phyloP scores from a whole-genome alignment of 2,888 invertebrate species.

The Mylabris sibirica region DNA sequence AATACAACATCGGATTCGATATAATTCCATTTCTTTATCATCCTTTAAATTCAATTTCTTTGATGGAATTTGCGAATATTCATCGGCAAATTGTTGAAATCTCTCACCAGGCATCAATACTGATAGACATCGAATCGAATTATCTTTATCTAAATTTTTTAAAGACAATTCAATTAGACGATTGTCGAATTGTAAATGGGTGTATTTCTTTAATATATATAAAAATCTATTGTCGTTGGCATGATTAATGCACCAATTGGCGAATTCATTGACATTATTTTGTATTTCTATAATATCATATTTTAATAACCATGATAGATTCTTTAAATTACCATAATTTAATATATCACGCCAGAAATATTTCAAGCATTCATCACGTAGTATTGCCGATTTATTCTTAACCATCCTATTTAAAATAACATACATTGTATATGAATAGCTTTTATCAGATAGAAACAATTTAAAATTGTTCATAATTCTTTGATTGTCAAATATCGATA shows the following conservation, averaged over 20 bases:
- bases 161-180: background rate
- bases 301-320: background rate
- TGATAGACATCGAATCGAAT: background rate
- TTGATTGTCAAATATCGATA: background rate
- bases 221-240: background rate
- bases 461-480: background rate
- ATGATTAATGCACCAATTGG: background rate
- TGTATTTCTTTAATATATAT: constrained; percentile 1
- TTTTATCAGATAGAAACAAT: background rate
- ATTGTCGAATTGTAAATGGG: constrained; percentile 1
- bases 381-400: background rate
- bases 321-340: background rate
- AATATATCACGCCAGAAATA: constrained; percentile 35
- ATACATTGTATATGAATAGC: too few relatives aligned
- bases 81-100: background rate
- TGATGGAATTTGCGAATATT: background rate
- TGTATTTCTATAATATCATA: background rate
- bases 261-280: background rate
- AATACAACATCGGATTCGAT: background rate
- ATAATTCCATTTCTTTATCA: background rate
- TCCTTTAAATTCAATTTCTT: constrained; percentile 10
- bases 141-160: background rate
- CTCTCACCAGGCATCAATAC: background rate
- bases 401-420: background rate
- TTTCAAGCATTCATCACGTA: background rate